Conservation (phyloP, 2,888 invertebrate genomes). For the Cataglyphis albicans region DNA sequence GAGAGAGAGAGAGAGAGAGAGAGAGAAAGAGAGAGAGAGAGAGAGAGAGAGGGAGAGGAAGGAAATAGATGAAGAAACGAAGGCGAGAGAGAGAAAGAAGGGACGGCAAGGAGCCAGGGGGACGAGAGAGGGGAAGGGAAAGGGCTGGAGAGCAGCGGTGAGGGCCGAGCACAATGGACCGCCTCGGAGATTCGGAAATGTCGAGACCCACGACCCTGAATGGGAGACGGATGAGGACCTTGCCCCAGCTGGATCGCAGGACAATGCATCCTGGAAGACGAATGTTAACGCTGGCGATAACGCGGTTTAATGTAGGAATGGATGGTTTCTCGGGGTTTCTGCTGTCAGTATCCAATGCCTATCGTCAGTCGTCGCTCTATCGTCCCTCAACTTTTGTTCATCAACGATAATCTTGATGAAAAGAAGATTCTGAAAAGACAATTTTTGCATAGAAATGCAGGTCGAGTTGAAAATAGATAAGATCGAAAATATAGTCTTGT, state of each 20-base stretch:
- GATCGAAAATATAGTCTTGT: background rate
- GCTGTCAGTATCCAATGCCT: constrained; percentile 15
- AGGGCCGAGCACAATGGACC: constrained; percentile 79
- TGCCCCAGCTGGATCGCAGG: constrained; percentile 79
- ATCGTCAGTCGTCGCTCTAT: constrained; percentile 26
- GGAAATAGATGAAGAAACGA: constrained; percentile 49
- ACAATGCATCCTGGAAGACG: constrained; percentile 81
- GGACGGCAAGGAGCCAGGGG: constrained; percentile 8
- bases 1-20: constrained; percentile 39
- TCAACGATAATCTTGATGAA: constrained; percentile 10
- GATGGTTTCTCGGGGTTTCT: constrained; percentile 59
- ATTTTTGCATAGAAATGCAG: background rate
- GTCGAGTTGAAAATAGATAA: background rate
- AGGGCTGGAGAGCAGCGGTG: constrained; percentile 65
- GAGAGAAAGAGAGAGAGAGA: constrained; percentile 53
- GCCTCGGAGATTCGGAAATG: constrained; percentile 84
- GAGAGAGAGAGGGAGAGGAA: constrained; percentile 22
- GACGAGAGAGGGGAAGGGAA: constrained; percentile 55
- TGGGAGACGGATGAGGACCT: constrained; percentile 84
- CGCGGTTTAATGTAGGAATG: constrained; percentile 61
- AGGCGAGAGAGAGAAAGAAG: constrained; percentile 60
- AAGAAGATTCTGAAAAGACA: background rate
- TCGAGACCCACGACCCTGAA: constrained; percentile 81
- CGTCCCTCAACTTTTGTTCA: constrained; percentile 21
- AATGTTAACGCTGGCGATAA: constrained; percentile 79